Evolutionary conservation across 2,888 invertebrate genomes (phyloP).

Genomic region (Steinernema hermaphroditum): DNA sequence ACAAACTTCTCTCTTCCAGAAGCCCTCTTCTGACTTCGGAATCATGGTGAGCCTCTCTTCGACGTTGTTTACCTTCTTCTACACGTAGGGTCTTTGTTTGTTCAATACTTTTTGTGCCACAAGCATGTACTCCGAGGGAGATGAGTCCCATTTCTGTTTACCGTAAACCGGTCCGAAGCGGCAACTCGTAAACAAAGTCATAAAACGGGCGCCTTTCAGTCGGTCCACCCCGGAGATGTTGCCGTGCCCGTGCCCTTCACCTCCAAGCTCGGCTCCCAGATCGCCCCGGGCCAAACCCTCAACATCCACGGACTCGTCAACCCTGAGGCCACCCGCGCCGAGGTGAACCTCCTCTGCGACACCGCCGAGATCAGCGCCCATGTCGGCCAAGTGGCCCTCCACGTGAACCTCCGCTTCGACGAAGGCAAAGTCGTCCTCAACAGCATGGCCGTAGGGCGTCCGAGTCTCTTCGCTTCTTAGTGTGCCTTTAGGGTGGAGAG

Average conservation of each 20-base stretch:
- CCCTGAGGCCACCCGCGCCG: constrained; percentile 45
- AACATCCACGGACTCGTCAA: constrained; percentile 53
- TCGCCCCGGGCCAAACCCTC: constrained; percentile 57
- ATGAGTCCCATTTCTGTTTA: neutral
- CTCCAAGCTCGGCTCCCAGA: constrained; percentile 50
- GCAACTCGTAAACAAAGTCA: neutral
- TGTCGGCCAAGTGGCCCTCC: constrained; percentile 53
- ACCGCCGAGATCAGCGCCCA: constrained; percentile 47
- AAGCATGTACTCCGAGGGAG: neutral
- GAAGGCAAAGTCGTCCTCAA: constrained; percentile 61
- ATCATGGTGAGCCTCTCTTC: constrained; percentile 20
- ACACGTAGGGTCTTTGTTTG: neutral
- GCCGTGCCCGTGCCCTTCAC: constrained; percentile 55
- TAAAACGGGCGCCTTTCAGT: constrained; percentile 30
- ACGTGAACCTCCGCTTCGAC: constrained; percentile 59
- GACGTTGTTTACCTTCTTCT: neutral
- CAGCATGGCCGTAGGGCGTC: constrained; percentile 48
- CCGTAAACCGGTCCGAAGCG: neutral
- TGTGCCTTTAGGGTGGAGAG: constrained; percentile 46
- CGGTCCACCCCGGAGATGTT: constrained; percentile 37
- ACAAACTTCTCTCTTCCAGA: neutral
- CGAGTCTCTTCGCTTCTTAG: too few relatives aligned
- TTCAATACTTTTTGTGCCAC: neutral
- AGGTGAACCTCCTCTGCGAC: constrained; percentile 43
- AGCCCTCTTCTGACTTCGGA: neutral